Conservation (phyloP, 1,140 invertebrate species). For the Hestina assimilis region DNA sequence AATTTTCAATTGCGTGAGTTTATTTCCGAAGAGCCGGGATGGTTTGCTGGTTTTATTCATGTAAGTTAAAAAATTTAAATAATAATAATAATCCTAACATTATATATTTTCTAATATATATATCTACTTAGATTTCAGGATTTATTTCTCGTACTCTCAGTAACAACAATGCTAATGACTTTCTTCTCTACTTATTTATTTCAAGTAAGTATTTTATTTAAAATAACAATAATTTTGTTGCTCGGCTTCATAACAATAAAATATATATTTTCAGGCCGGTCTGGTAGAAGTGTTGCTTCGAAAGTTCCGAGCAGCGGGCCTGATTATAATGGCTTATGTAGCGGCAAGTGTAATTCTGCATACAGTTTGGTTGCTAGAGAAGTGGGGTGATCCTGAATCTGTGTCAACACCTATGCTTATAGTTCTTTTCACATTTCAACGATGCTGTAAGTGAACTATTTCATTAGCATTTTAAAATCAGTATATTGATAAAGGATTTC, state of each 20-base stretch:
- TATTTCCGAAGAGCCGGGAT: conserved; percentile 65
- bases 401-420: conserved; percentile 80
- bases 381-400: conserved; percentile 75
- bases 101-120: conserved; percentile 3
- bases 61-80: neutral
- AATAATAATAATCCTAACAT: neutral
- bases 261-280: conserved; percentile 77
- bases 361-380: conserved; percentile 79
- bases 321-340: conserved; percentile 79
- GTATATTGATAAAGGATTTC: conserved; percentile 30
- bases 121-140: conserved; percentile 81
- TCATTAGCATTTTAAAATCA: no score
- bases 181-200: conserved; percentile 87
- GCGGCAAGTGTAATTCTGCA: conserved; percentile 79
- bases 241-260: conserved; percentile 3
- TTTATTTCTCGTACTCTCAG: conserved; percentile 82
- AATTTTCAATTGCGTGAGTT: conserved; percentile 66
- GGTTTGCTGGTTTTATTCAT: conserved; percentile 44
- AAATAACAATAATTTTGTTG: neutral
- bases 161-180: conserved; percentile 82
- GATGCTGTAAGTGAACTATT: conserved; percentile 78
- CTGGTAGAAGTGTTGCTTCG: conserved; percentile 83
- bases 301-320: conserved; percentile 80
- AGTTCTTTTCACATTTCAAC: conserved; percentile 79
- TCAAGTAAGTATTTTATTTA: conserved; percentile 78